Evolutionary conservation across 2,888 invertebrate species (phyloP), one percentile per base, ranked within the genome.

Genomic region (Piscicola geometra): DNA sequence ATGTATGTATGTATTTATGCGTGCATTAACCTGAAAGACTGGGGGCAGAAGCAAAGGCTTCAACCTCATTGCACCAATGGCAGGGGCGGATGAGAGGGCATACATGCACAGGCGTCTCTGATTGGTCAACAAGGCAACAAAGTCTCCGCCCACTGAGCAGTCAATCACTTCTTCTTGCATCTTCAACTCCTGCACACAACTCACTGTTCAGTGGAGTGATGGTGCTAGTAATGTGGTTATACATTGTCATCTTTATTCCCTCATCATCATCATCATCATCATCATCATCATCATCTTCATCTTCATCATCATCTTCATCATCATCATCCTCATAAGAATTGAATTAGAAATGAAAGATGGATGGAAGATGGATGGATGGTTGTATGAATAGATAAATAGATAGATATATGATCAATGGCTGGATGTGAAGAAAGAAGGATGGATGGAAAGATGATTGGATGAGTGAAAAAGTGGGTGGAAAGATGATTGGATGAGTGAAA

Each of bases 261-360:
- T 73, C 64, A 73, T 73, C 74, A 64, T 73, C 74, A 73, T 73
- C 64, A 64, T 73, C 74, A 64, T 64, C 74, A 73, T 73, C 74
- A 73, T 73, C 74, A 73, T 73, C 74, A 64, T 73, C 74, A 73
- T 64, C 74, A 73, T 64, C 74, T 33, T 64, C 74, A 73, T 73
- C 64, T 33, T 64, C 74, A 64, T 64, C 74, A 73, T 52, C 74
- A 73, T 73, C 74, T 18, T 73, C 60, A 64, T 73, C 74, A 33
- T 64, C 66, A 66, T 74, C 66, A 36, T 64, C 60, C 9, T 73
- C 73, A 41, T 41, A 5, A 15, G 5, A 5, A 41, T 41, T 15
- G 41, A 41, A 41, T n/a, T n/a, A n/a, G n/a, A n/a, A n/a, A n/a
- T n/a, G n/a, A n/a, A n/a, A n/a, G n/a, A n/a, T n/a, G n/a, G n/a